These are phyloP conservation scores for Conger conger DNA, from an alignment of 2,113 vertebrate species.

Conservation along the genomic window DNA sequence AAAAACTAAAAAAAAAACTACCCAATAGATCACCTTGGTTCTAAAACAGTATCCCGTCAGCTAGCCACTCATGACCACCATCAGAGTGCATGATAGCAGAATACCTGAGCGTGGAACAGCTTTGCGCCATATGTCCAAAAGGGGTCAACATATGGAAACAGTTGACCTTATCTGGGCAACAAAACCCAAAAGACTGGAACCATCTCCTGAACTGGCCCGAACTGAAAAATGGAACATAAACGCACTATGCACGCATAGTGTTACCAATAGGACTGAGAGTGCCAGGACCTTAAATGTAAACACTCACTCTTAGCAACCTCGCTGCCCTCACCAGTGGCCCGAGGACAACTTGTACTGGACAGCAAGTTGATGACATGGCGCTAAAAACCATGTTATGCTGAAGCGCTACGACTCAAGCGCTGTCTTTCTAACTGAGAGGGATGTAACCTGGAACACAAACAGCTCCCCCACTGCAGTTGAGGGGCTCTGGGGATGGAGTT, in stretches of 20 bases:
- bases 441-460: conserved; percentile 5
- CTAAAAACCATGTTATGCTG: neutral
- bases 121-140: conserved; percentile 8
- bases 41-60: conserved; percentile 30
- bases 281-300: conserved; percentile 10
- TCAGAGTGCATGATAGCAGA: neutral
- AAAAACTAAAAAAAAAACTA: neutral
- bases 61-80: neutral
- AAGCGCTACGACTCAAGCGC: neutral
- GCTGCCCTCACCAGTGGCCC: neutral
- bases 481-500: neutral
- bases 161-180: conserved; percentile 44
- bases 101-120: neutral
- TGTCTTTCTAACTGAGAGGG: neutral
- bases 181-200: conserved; percentile 44
- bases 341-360: neutral
- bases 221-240: conserved; percentile 28
- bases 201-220: conserved; percentile 38
- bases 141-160: neutral
- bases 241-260: conserved; percentile 39
- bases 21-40: neutral
- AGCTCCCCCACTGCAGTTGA: neutral
- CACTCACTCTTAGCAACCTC: neutral
- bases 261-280: conserved; percentile 40
- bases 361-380: neutral